These are phyloP conservation scores for Andricus grossulariae DNA, from an alignment of 1,140 invertebrate species.

Conservation along the genomic window DNA sequence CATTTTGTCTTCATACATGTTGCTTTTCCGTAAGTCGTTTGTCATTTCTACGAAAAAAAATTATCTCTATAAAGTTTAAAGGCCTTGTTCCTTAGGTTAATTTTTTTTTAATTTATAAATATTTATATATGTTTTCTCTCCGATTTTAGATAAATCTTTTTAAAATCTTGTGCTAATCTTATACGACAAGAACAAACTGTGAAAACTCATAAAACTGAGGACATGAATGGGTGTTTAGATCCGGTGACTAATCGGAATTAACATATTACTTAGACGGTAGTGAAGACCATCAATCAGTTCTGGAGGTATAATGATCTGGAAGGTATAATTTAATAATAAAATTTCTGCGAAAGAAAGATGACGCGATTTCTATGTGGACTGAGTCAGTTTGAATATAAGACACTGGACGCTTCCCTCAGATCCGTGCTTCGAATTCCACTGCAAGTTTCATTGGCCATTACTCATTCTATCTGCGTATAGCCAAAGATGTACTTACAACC, in stretches of 20 bases:
- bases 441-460: constrained; percentile 68
- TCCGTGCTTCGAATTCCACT: constrained; percentile 63
- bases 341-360: not conserved
- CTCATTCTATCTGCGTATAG: constrained; percentile 61
- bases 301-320: not conserved
- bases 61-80: too few species aligned
- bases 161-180: constrained; percentile 1
- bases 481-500: constrained; percentile 60
- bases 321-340: not conserved
- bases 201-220: not conserved
- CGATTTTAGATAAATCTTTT: not conserved
- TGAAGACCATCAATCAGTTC: not conserved
- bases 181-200: not conserved
- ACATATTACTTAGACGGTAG: constrained; percentile 5
- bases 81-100: too few species aligned
- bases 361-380: not conserved
- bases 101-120: too few species aligned
- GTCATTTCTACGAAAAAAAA: too few species aligned
- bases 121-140: too few species aligned
- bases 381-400: not conserved
- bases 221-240: constrained; percentile 1
- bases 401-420: constrained; percentile 40
- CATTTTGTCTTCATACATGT: too few species aligned
- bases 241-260: constrained; percentile 18
- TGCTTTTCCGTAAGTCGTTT: too few species aligned